phyloP scores from a whole-genome alignment of 2,888 invertebrate genomes.

The Phytoseiulus persimilis region DNA sequence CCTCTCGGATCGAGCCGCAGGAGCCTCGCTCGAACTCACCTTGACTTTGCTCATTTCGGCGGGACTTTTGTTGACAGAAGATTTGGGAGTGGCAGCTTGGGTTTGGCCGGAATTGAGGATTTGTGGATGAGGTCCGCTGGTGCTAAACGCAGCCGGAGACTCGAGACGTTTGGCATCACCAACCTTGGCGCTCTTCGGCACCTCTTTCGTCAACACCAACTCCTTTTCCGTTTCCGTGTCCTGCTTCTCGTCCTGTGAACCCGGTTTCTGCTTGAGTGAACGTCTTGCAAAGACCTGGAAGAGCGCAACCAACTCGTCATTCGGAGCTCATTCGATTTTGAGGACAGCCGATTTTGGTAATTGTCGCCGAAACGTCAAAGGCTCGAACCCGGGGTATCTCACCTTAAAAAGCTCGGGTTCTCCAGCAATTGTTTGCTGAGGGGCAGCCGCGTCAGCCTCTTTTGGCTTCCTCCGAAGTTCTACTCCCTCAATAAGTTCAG shows the following conservation, averaged over 20 bases:
- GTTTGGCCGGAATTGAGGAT: not conserved
- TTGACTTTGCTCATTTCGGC: not conserved
- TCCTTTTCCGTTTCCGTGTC: conserved; percentile 24
- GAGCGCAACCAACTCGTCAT: conserved; percentile 65
- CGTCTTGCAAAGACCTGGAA: conserved; percentile 72
- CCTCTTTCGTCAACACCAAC: not conserved
- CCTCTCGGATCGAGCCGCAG: no score
- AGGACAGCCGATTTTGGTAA: no score
- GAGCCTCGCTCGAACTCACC: not conserved
- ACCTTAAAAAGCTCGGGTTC: conserved; percentile 37
- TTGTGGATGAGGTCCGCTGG: not conserved
- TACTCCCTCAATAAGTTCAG: conserved; percentile 28
- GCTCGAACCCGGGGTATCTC: no score
- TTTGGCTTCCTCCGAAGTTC: conserved; percentile 24
- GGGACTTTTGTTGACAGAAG: not conserved
- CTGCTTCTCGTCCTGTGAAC: conserved; percentile 34
- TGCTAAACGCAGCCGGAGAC: not conserved
- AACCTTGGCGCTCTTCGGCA: conserved; percentile 30
- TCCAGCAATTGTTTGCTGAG: conserved; percentile 34
- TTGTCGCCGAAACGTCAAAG: no score
- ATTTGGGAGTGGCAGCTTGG: not conserved
- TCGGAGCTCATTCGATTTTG: no score
- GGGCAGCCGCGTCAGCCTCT: conserved; percentile 12
- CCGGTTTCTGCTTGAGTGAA: conserved; percentile 64
- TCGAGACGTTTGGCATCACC: conserved; percentile 34